Evolutionary conservation across 2,888 invertebrate species (phyloP).

Genomic region (Ptycholaimellus sp.): DNA sequence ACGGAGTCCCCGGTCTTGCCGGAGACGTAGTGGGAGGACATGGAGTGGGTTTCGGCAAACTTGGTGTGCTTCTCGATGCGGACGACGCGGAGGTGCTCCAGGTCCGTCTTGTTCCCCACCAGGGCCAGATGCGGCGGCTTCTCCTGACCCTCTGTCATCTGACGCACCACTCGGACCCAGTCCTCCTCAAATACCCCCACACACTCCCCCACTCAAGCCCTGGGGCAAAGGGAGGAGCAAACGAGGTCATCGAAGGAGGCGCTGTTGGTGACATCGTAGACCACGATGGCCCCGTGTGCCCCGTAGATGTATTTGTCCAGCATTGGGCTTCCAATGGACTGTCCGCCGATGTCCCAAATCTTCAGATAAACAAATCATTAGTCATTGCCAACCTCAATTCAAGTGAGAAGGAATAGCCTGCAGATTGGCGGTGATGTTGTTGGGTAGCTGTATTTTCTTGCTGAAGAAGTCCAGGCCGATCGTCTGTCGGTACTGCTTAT

Average conservation of each 20-base stretch:
- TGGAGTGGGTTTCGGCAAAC: conserved; percentile 29
- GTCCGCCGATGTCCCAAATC: conserved; percentile 62
- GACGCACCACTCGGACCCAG: conserved; percentile 40
- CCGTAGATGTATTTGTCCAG: conserved; percentile 39
- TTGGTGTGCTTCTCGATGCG: conserved; percentile 31
- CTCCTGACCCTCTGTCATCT: conserved; percentile 22
- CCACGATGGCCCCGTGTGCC: conserved; percentile 37
- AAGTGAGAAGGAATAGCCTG: conserved; percentile 11
- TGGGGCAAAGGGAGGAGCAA: too few relatives aligned
- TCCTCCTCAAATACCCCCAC: too few relatives aligned
- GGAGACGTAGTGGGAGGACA: conserved; percentile 32
- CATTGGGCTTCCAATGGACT: conserved; percentile 50
- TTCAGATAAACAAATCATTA: conserved; percentile 26
- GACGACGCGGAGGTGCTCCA: conserved; percentile 33
- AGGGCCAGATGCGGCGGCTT: conserved; percentile 29
- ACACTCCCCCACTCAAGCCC: too few relatives aligned
- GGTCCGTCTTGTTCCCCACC: conserved; percentile 35
- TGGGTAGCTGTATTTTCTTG: conserved; percentile 39
- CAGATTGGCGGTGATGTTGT: conserved; percentile 23
- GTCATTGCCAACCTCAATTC: neutral
- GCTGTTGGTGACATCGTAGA: conserved; percentile 57
- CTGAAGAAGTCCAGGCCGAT: conserved; percentile 48
- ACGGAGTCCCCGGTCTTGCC: conserved; percentile 36
- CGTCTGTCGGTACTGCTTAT: conserved; percentile 37
- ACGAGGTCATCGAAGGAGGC: conserved; percentile 52